Evolutionary conservation across 2,797 vertebrate species (phyloP), one percentile per base, ranked within the genome.

Genomic region (Falco biarmicus): DNA sequence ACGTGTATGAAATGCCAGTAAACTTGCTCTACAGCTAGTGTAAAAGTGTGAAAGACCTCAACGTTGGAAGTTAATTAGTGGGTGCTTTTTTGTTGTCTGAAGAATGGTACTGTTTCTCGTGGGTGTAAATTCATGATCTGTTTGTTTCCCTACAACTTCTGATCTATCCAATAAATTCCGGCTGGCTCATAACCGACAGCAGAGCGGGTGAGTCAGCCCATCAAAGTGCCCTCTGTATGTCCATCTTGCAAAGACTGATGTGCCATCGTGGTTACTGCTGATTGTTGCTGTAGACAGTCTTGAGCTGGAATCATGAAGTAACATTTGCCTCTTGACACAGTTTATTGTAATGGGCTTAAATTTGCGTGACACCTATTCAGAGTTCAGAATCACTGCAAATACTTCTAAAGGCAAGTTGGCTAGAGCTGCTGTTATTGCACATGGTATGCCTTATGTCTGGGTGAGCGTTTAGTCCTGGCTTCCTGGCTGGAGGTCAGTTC

Each of bases 401-500:
- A 4, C 75, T 59, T 95, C 78, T 80, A 16, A 75, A 83, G 50
- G 50, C 81, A 17, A 39, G 70, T 45, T 96, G 81, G 86, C 74
- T 34, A 13, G 1, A 12, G 61, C 57, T 0, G 0, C 75, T 68
- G 60, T 32, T 77, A 45, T 3, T 48, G 65, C 65, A n/a, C 10
- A 19, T 87, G 81, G 80, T 0, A 4, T 82, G 77, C 77, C 64
- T 74, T 68, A 4, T 34, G 60, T 90, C 60, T 90, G 70, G 34
- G 37, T 82, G 70, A 87, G 59, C 71, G 53, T 78, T 90, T 60
- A 87, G 78, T 80, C 50, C 83, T 63, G 37, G 76, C 54, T 22
- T 96, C 15, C 41, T 95, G 88, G 59, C 88, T 89, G 47, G 71
- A 73, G 89, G 79, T 86, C 77, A 78, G 20, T 69, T 89, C 76